A percentile compares a stretch with the other conserved stretches of the same genome.
These are phyloP conservation scores for Vireo griseus DNA, from an alignment of 2,797 vertebrate species.

Conservation along the genomic window DNA sequence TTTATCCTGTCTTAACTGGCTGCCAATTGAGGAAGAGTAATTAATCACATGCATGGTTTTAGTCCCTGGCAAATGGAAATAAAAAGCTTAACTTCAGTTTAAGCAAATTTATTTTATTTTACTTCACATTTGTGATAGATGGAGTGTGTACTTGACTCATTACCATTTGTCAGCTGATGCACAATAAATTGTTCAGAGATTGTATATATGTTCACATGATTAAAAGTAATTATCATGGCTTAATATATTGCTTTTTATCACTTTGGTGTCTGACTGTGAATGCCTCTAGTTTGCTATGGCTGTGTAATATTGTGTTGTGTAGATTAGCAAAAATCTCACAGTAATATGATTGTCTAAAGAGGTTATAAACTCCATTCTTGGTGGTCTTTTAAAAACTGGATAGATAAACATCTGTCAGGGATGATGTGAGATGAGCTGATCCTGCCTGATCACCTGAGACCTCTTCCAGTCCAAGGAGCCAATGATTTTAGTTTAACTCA, in stretches of 20 bases:
- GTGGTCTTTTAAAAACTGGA: background rate
- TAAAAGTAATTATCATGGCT: background rate
- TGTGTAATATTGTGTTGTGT: background rate
- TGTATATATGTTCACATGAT: background rate
- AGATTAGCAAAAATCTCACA: background rate
- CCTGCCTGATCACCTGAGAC: background rate
- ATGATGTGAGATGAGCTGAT: background rate
- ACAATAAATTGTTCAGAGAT: background rate
- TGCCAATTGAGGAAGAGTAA: background rate
- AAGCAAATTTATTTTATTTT: background rate
- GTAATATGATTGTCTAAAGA: background rate
- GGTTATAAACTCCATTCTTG: background rate
- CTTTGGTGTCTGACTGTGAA: background rate
- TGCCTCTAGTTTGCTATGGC: background rate
- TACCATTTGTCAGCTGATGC: background rate
- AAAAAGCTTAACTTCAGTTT: background rate
- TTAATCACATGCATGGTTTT: background rate
- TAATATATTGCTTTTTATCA: background rate
- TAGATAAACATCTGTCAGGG: conserved; percentile 19
- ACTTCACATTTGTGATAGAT: background rate
- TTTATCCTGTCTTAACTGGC: background rate
- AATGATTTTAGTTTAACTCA: background rate
- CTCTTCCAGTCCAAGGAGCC: background rate
- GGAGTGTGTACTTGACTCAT: background rate
- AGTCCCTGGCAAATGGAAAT: background rate